phyloP scores from a whole-genome alignment of 2,888 invertebrate genomes.

The Galerucella calmariensis region DNA sequence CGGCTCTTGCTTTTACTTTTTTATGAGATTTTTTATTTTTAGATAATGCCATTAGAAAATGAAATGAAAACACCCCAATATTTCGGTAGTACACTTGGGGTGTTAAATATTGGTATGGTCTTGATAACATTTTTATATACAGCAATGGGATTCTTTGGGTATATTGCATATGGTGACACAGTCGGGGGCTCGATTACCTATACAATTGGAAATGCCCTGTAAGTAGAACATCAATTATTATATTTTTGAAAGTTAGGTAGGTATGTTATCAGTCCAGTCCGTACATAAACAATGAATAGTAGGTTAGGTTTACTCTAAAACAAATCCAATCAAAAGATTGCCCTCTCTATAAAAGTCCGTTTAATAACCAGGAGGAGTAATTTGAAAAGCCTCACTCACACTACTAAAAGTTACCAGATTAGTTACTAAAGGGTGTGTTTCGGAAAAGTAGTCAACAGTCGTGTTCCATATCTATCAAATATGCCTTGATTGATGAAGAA shows the following conservation, averaged over 20 bases:
- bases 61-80: constrained; percentile 89
- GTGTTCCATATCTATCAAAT: too few species aligned
- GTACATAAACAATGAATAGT: neutral
- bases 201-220: constrained; percentile 72
- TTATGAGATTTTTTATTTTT: constrained; percentile 44
- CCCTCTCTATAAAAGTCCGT: too few species aligned
- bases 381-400: too few species aligned
- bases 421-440: too few species aligned
- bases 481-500: too few species aligned
- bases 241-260: neutral
- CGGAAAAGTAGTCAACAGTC: too few species aligned
- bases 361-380: too few species aligned
- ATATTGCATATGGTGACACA: constrained; percentile 81
- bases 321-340: too few species aligned
- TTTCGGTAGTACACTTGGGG: constrained; percentile 84
- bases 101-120: constrained; percentile 86
- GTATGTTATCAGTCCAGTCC: neutral
- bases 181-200: constrained; percentile 87
- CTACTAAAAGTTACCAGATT: too few species aligned
- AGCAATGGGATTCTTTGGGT: constrained; percentile 91
- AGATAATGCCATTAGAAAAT: constrained; percentile 94
- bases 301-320: too few species aligned
- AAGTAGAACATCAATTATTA: constrained; percentile 36
- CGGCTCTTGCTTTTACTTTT: too few species aligned
- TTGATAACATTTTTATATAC: constrained; percentile 86